Percentiles rank a stretch among this genome's conserved stretches.
Conservation (phyloP, 2,797 vertebrate genomes). For the Molossus alvarezi region DNA sequence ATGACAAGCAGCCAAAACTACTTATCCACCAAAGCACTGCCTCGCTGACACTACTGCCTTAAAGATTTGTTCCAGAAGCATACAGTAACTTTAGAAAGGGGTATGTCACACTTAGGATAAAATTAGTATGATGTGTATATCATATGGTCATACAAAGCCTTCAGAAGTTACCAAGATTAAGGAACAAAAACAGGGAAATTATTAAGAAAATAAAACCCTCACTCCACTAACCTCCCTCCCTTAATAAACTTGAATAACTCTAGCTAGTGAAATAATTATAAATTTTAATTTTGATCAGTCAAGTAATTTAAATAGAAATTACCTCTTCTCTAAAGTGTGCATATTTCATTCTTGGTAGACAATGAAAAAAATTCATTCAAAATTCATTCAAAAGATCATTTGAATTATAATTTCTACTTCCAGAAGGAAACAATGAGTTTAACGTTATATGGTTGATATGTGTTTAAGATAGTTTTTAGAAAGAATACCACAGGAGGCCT, state of each 20-base stretch:
- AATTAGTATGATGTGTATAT: background rate
- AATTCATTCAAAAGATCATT: background rate
- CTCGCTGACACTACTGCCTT: background rate
- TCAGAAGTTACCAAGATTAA: conserved; percentile 44
- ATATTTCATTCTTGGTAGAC: conserved; percentile 61
- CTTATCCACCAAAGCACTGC: background rate
- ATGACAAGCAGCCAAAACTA: conserved; percentile 40
- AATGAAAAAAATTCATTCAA: background rate
- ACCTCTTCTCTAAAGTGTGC: conserved; percentile 56
- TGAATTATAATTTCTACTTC: conserved; percentile 64
- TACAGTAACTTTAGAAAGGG: background rate
- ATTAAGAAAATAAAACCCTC: background rate
- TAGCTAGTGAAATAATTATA: conserved; percentile 65
- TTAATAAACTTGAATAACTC: conserved; percentile 58
- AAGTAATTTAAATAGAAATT: conserved; percentile 68
- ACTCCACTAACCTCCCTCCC: background rate
- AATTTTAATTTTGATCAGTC: conserved; percentile 65
- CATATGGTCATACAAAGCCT: background rate
- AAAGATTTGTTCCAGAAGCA: conserved; percentile 62
- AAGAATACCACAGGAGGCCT: conserved; percentile 72
- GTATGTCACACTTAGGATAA: background rate
- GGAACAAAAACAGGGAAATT: background rate
- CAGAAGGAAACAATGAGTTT: conserved; percentile 63
- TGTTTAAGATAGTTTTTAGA: conserved; percentile 74
- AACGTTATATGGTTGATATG: conserved; percentile 65